Conservation (phyloP, 2,797 vertebrate species). For the Sibirionetta formosa region DNA sequence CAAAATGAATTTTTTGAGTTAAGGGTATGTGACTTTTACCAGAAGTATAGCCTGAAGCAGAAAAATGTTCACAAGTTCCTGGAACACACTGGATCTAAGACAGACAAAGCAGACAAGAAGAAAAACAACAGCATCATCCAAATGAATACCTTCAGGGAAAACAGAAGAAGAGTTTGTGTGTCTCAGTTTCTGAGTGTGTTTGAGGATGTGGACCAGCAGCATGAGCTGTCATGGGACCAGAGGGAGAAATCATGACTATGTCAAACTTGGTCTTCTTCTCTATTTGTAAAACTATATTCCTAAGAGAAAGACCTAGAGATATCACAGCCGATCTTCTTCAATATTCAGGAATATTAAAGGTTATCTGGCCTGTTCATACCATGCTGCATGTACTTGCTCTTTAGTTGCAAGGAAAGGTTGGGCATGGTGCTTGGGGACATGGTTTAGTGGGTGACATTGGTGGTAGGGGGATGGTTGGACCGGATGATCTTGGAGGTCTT, state of each 20-base stretch:
- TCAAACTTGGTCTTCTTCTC: neutral
- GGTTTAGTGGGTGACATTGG: too few relatives aligned
- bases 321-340: neutral
- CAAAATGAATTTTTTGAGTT: slow-evolving; percentile 7
- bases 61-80: neutral
- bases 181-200: neutral
- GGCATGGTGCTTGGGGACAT: too few relatives aligned
- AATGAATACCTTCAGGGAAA: neutral
- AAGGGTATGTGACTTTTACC: neutral
- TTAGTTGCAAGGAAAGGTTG: neutral
- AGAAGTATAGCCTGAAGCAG: neutral
- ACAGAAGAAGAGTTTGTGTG: neutral
- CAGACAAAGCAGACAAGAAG: neutral
- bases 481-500: too few relatives aligned
- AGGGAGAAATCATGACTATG: neutral
- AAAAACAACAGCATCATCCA: neutral
- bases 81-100: neutral
- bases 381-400: rapidly evolving
- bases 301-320: rapidly evolving
- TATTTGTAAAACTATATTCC: neutral
- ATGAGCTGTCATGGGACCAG: neutral
- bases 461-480: too few relatives aligned
- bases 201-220: neutral
- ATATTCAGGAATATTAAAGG: neutral
- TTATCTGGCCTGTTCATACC: neutral